Evolutionary conservation across 2,888 invertebrate species (phyloP), one percentile per base, ranked within the genome.

Genomic region (Blastobasis lacticolella): DNA sequence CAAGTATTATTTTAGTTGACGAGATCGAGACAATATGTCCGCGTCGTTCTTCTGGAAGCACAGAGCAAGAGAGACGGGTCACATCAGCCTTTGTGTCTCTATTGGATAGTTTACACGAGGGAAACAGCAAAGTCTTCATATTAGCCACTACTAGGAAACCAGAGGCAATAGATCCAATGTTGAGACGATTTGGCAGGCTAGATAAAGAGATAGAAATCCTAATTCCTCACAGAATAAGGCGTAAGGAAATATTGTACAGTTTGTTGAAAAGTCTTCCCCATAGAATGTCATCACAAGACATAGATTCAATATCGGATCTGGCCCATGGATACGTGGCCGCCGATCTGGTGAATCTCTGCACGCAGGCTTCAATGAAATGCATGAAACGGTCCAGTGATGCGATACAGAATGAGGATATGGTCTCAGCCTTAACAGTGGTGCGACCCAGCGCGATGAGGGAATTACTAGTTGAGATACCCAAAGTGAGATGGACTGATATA

Each of bases 311-410:
- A 50, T 91, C 96, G 0, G 90, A 90, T 55, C 81, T 90, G 46
- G 94, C 96, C 5, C 97, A 97, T 77, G 97, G 97, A 0, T 97
- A 93, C 87, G 97, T 97, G 1, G 97, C 95, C 5, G 95, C 95
- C 0, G 97, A 98, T 89, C 82, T 98, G 49, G 90, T 92, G 0
- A 93, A 93, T 54, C 82, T 97, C 1, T 93, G 94, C 59, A 92
- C 93, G 6, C 92, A 93, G 71, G 95, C 96, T 4, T 89, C 91
- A 8, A 81, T 93, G 66, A 88, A 88, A 63, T 91, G 93, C 37
- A 78, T 92, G 6, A 91, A 90, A 69, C 63, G 80, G 9, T 73
- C 75, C 5, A 69, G 78, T 57, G 72, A 75, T 6, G 54, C 66
- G n/a, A 72, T 85, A 48, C 71, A 75, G 45, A 71, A 75, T n/a